Evolutionary conservation across 2,797 vertebrate genomes (phyloP).

Genomic region (Synanceia verrucosa): DNA sequence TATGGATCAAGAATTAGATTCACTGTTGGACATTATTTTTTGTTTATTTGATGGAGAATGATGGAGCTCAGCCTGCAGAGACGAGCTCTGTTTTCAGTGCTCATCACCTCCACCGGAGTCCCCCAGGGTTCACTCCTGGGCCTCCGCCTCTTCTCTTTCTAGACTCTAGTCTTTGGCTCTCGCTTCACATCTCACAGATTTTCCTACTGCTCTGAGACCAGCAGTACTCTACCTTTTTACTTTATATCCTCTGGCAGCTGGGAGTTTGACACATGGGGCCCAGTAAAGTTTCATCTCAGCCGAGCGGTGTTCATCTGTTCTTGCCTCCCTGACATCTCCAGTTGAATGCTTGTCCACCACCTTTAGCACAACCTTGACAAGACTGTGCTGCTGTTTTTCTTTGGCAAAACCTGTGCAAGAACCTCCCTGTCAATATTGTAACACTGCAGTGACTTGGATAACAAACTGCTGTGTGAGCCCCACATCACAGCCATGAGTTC

Average conservation of each 20-base stretch:
- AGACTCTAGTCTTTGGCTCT: constrained; percentile 8
- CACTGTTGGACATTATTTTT: not conserved
- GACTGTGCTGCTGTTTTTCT: constrained; percentile 19
- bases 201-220: constrained; percentile 24
- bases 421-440: constrained; percentile 34
- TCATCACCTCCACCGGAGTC: constrained; percentile 7
- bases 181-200: constrained; percentile 17
- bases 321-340: constrained; percentile 27
- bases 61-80: not conserved
- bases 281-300: constrained; percentile 37
- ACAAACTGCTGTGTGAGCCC: constrained; percentile 28
- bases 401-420: constrained; percentile 11
- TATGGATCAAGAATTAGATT: not conserved
- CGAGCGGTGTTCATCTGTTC: constrained; percentile 27
- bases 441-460: constrained; percentile 21
- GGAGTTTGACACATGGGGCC: constrained; percentile 26
- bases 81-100: not conserved
- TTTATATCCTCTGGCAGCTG: constrained; percentile 14
- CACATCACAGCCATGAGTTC: constrained; percentile 21
- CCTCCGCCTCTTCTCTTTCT: constrained; percentile 7
- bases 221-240: constrained; percentile 17
- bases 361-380: constrained; percentile 32
- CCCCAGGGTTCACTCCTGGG: constrained; percentile 33
- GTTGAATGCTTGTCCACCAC: constrained; percentile 36
- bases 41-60: not conserved